Evolutionary conservation across 2,797 vertebrate genomes (phyloP), one percentile per base, ranked within the genome.

Genomic region (Betta splendens): DNA sequence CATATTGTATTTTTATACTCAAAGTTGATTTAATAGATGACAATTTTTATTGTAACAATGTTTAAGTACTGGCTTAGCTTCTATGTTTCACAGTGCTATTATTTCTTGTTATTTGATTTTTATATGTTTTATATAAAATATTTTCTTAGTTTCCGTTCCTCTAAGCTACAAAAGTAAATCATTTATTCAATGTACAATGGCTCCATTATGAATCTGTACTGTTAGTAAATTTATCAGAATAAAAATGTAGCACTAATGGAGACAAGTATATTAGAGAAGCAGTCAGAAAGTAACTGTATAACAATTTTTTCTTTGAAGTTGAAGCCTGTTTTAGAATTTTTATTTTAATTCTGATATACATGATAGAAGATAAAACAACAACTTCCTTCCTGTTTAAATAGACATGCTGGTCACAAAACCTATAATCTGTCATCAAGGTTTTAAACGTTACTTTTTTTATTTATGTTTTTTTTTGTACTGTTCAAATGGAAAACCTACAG

Each of bases 21-120:
- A 1, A 26, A 29, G 17, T 32, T 59, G 4, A 28, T 13, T 35
- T 44, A 12, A 28, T 23, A 31, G 11, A 33, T 54, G 1, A 50
- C 59, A 51, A 55, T 37, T 69, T 7, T 9, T 36, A 12, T 11
- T 16, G 2, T 59, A 56, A 37, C n/a, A 29, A 4, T 7, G 7
- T n/a, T 39, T 35, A 54, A 37, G 45, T 20, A 50, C 36, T 55
- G 37, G 38, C 52, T 55, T 23, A 32, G 20, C 28, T 48, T 51
- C 7, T 39, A 5, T 54, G 5, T 60, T 38, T 60, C 8, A 11
- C 0, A 9, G n/a, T 55, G n/a, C 9, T 12, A 54, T 45, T 37
- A 26, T 66, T 45, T 39, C 9, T 28, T 28, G 16, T 32, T 9
- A 26, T 23, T 23, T 9, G 12, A 43, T 10, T 47, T 40, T 15